These are phyloP conservation scores for Drosophila bifasciata DNA, from an alignment of 1,140 invertebrate genomes.

Conservation along the genomic window DNA sequence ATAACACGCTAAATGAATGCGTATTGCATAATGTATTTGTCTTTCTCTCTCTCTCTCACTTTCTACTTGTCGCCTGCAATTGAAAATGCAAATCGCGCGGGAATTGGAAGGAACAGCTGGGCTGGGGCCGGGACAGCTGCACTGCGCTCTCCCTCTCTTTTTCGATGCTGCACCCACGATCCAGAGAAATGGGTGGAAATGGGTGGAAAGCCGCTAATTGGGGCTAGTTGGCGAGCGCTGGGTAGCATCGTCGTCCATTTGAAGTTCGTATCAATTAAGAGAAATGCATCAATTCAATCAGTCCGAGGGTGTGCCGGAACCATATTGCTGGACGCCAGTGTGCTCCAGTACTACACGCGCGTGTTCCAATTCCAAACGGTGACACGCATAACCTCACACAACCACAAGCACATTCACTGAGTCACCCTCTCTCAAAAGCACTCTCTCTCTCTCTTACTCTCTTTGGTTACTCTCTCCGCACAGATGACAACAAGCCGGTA, in stretches of 20 bases:
- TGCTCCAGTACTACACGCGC: constrained; percentile 41
- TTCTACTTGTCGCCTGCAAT: constrained; percentile 27
- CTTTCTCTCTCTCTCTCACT: constrained; percentile 17
- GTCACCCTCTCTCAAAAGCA: constrained; percentile 45
- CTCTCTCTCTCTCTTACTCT: constrained; percentile 11
- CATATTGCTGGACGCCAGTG: constrained; percentile 54
- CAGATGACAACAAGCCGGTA: constrained; percentile 77
- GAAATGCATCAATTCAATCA: constrained; percentile 76
- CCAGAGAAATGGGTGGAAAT: constrained; percentile 25
- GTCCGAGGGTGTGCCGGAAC: constrained; percentile 17
- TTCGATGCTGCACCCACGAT: too few relatives aligned
- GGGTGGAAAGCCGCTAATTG: constrained; percentile 66
- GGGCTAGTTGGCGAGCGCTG: constrained; percentile 46
- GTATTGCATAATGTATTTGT: constrained; percentile 68
- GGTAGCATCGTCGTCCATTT: constrained; percentile 55
- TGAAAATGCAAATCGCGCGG: constrained; percentile 70
- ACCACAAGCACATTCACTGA: constrained; percentile 74
- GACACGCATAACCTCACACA: constrained; percentile 73
- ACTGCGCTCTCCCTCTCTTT: constrained; percentile 5
- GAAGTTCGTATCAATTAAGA: constrained; percentile 80
- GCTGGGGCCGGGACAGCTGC: constrained; percentile 16
- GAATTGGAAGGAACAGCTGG: constrained; percentile 61
- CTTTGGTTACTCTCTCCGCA: constrained; percentile 21
- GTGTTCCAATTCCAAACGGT: constrained; percentile 71
- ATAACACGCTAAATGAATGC: constrained; percentile 71